phyloP scores from a whole-genome alignment of 2,797 vertebrate species.

The Poeciliopsis paucimaculata region DNA sequence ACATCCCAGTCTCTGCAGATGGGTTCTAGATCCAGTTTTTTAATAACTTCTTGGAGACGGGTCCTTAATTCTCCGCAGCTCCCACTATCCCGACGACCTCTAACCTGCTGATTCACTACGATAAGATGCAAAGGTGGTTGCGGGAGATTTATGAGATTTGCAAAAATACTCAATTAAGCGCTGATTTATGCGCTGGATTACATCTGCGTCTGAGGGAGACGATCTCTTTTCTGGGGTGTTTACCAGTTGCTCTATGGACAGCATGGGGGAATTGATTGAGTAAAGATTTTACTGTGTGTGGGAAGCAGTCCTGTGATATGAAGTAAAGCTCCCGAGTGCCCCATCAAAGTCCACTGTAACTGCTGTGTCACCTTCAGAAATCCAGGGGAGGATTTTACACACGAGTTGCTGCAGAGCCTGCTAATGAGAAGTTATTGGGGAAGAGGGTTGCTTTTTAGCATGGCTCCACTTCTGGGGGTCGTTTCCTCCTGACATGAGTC shows the following conservation, averaged over 20 bases:
- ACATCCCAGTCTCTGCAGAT: constrained; percentile 24
- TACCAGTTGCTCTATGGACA: constrained; percentile 19
- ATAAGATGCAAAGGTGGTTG: constrained; percentile 41
- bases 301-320: constrained; percentile 78
- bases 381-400: constrained; percentile 64
- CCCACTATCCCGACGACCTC: constrained; percentile 23
- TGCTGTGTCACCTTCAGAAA: constrained; percentile 82
- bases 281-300: constrained; percentile 72
- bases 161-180: constrained; percentile 71
- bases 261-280: constrained; percentile 64
- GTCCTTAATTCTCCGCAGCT: constrained; percentile 22
- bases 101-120: constrained; percentile 49
- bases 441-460: constrained; percentile 59
- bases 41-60: constrained; percentile 21
- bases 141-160: constrained; percentile 54
- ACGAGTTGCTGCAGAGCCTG: constrained; percentile 63
- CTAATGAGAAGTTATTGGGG: constrained; percentile 76
- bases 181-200: constrained; percentile 68
- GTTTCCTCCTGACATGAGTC: constrained; percentile 53
- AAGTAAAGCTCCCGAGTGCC: constrained; percentile 80
- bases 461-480: constrained; percentile 58
- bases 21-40: constrained; percentile 14
- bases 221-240: constrained; percentile 45
- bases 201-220: constrained; percentile 46
- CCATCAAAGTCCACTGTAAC: constrained; percentile 80